These are phyloP conservation scores for Anoplius nigerrimus DNA, from an alignment of 2,888 invertebrate species.

Conservation along the genomic window DNA sequence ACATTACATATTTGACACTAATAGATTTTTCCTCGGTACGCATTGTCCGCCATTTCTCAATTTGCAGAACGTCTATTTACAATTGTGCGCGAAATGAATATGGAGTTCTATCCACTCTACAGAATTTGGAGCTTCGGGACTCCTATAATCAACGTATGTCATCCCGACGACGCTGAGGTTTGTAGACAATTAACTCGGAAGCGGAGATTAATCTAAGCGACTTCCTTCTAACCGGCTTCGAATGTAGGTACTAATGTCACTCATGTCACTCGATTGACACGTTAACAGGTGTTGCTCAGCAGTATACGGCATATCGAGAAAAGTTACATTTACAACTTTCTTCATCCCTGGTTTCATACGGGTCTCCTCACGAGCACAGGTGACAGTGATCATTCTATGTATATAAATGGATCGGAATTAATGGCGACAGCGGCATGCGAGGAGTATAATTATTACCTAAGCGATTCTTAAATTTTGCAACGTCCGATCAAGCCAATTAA, in stretches of 20 bases:
- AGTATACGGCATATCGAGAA: slow-evolving; percentile 70
- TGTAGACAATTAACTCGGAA: too few species aligned
- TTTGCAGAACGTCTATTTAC: slow-evolving; percentile 57
- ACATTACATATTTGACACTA: background rate
- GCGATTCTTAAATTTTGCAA: too few species aligned
- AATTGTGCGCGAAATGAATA: slow-evolving; percentile 29
- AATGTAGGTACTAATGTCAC: too few species aligned
- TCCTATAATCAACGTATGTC: slow-evolving; percentile 51
- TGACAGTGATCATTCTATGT: slow-evolving; percentile 39
- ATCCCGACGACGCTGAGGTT: slow-evolving; percentile 68
- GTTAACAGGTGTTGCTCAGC: slow-evolving; percentile 62
- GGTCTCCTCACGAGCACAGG: slow-evolving; percentile 74
- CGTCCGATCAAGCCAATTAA: too few species aligned
- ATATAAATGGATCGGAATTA: slow-evolving; percentile 9
- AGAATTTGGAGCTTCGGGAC: slow-evolving; percentile 50
- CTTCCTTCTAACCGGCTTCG: too few species aligned
- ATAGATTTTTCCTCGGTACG: too few species aligned
- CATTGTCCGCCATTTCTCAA: background rate
- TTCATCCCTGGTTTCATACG: slow-evolving; percentile 74
- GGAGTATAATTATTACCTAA: too few species aligned
- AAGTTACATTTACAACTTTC: slow-evolving; percentile 67
- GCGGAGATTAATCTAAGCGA: too few species aligned
- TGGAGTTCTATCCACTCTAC: slow-evolving; percentile 60
- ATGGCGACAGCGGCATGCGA: too few species aligned
- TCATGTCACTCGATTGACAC: background rate